A percentile compares a stretch with the other conserved stretches of the same genome.
These are phyloP conservation scores for Melanchra persicariae DNA, from an alignment of 2,888 invertebrate genomes.

Conservation along the genomic window DNA sequence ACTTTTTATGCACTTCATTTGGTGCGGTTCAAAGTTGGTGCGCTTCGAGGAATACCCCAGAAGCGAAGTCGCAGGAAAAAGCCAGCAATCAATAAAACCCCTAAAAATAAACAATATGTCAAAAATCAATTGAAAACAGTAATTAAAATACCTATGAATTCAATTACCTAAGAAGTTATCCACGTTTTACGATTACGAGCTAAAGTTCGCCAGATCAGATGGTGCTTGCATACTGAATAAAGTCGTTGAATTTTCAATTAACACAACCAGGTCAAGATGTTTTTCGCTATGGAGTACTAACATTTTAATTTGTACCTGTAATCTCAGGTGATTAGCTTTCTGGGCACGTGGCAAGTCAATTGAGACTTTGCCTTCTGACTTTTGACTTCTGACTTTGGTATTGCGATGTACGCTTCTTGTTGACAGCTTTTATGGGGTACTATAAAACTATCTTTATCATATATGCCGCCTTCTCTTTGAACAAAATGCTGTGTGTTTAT, in stretches of 20 bases:
- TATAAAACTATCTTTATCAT: conserved; percentile 12
- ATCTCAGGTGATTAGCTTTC: conserved; percentile 35
- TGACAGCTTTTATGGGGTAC: conserved; percentile 32
- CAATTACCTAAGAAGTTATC: conserved; percentile 38
- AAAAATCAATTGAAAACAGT: conserved; percentile 25
- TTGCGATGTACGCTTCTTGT: conserved; percentile 10
- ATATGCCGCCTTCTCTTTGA: neutral
- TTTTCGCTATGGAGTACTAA: conserved; percentile 44
- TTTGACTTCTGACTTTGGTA: conserved; percentile 41
- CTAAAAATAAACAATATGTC: neutral
- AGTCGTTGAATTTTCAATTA: conserved; percentile 61
- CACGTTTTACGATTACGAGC: conserved; percentile 49
- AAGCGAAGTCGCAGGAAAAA: neutral
- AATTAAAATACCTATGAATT: conserved; percentile 39
- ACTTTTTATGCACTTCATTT: too few relatives aligned
- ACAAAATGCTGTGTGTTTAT: neutral
- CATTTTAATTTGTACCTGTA: conserved; percentile 42
- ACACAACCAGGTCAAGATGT: conserved; percentile 51
- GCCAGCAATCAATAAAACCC: neutral
- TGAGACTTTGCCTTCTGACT: conserved; percentile 51
- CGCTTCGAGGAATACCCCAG: too few relatives aligned
- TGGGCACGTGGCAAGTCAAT: conserved; percentile 44
- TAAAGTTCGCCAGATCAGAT: conserved; percentile 53
- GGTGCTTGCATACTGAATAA: conserved; percentile 48
- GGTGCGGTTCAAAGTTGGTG: too few relatives aligned